Evolutionary conservation across 1,140 invertebrate species (phyloP).

Genomic region (Drosophila micromelanica): DNA sequence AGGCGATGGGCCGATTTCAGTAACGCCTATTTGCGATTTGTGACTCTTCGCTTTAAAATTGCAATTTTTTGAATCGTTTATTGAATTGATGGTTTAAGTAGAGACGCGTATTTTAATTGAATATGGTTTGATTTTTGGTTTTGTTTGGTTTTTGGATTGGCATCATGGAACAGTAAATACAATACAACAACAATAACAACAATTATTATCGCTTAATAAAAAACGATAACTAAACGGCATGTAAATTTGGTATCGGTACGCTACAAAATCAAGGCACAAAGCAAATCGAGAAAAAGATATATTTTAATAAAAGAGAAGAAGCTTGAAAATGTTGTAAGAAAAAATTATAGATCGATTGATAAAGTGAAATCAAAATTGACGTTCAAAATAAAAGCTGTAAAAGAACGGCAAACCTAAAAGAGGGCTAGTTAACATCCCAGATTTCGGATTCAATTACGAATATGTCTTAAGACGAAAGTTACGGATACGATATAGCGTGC

Average conservation of each 20-base stretch:
- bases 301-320: background rate
- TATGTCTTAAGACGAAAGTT: constrained; percentile 25
- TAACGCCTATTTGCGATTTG: constrained; percentile 74
- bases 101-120: constrained; percentile 32
- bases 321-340: constrained; percentile 7
- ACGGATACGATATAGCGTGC: constrained; percentile 75
- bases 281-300: constrained; percentile 11
- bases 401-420: constrained; percentile 8
- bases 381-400: constrained; percentile 11
- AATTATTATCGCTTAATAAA: constrained; percentile 74
- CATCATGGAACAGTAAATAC: constrained; percentile 83
- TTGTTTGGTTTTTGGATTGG: constrained; percentile 45
- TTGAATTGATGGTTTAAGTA: constrained; percentile 40
- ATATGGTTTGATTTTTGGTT: constrained; percentile 14
- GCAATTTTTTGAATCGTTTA: constrained; percentile 59
- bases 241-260: constrained; percentile 34
- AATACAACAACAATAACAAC: constrained; percentile 84
- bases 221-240: constrained; percentile 65
- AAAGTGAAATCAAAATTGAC: background rate
- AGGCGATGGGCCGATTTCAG: constrained; percentile 64
- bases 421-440: constrained; percentile 28
- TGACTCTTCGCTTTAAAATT: constrained; percentile 81
- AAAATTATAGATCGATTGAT: constrained; percentile 3
- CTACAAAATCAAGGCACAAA: constrained; percentile 52
- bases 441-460: constrained; percentile 31